Conservation (phyloP, 2,888 invertebrate genomes). For the Congeria kusceri region DNA sequence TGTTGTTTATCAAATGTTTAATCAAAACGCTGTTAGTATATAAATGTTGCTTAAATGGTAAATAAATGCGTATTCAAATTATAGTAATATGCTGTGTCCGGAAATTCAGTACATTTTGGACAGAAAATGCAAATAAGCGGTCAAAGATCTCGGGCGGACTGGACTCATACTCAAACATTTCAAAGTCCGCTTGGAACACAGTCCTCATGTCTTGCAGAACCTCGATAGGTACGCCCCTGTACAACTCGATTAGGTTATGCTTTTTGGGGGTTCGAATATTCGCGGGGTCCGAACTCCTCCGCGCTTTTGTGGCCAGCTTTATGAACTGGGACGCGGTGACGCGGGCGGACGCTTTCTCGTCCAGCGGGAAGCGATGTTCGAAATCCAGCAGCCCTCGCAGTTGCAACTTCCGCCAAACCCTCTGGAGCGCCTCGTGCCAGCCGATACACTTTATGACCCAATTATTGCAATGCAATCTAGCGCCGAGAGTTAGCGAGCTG, state of each 20-base stretch:
- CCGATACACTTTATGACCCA: constrained; percentile 46
- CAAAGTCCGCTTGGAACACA: constrained; percentile 39
- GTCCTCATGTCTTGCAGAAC: constrained; percentile 27
- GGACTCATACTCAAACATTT: constrained; percentile 46
- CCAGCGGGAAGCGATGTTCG: constrained; percentile 37
- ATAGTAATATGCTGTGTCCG: no score
- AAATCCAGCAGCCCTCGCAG: constrained; percentile 50
- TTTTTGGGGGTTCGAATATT: constrained; percentile 33
- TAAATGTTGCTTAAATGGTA: no score
- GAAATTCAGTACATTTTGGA: no score
- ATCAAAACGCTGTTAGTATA: no score
- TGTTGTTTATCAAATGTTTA: no score
- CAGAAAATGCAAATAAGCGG: neutral
- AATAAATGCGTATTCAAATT: no score
- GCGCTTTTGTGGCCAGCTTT: constrained; percentile 29
- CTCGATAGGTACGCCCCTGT: constrained; percentile 26
- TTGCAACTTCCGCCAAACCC: constrained; percentile 54
- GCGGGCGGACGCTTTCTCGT: neutral
- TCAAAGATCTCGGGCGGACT: constrained; percentile 41
- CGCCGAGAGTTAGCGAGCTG: no score
- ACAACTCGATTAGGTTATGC: constrained; percentile 36
- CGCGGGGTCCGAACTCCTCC: constrained; percentile 18
- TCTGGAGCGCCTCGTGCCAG: constrained; percentile 45
- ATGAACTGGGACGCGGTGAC: constrained; percentile 17
- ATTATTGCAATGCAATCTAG: no score